Conservation (phyloP, 2,797 vertebrate genomes). For the Chaetodon trifasciatus region DNA sequence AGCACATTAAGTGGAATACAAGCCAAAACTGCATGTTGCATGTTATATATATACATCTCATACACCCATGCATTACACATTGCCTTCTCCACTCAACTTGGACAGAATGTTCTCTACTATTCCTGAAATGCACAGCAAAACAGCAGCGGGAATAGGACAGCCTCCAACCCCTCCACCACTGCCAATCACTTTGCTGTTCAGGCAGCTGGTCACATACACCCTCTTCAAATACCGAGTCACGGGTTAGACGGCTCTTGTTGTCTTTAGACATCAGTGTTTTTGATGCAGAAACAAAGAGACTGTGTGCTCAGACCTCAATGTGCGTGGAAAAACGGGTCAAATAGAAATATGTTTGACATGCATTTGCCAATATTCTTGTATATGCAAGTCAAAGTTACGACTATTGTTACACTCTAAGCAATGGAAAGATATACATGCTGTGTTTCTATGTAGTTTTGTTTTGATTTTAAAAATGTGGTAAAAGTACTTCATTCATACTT, state of each 20-base stretch:
- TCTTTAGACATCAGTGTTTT: constrained; percentile 9
- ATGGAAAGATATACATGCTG: neutral
- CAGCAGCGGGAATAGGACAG: constrained; percentile 50
- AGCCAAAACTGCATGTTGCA: neutral
- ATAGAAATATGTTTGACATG: neutral
- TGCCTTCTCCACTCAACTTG: constrained; percentile 41
- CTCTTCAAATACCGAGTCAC: constrained; percentile 51
- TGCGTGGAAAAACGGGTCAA: neutral
- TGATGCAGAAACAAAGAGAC: constrained; percentile 7
- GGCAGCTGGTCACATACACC: constrained; percentile 38
- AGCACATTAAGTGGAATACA: neutral
- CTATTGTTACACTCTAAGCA: neutral
- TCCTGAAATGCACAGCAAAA: constrained; percentile 71
- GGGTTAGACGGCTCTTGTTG: constrained; percentile 43
- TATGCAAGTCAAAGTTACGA: neutral
- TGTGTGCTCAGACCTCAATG: neutral
- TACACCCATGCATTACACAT: constrained; percentile 10
- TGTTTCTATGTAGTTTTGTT: neutral
- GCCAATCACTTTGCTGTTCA: constrained; percentile 64
- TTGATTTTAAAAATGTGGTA: neutral
- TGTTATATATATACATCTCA: neutral
- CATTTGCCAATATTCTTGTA: too few species aligned
- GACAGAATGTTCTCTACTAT: constrained; percentile 81
- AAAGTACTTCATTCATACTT: neutral
- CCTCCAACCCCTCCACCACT: constrained; percentile 54